Base-by-base conservation (phyloP, 2,797 vertebrate species). In the Myotis findleyi region DNA sequence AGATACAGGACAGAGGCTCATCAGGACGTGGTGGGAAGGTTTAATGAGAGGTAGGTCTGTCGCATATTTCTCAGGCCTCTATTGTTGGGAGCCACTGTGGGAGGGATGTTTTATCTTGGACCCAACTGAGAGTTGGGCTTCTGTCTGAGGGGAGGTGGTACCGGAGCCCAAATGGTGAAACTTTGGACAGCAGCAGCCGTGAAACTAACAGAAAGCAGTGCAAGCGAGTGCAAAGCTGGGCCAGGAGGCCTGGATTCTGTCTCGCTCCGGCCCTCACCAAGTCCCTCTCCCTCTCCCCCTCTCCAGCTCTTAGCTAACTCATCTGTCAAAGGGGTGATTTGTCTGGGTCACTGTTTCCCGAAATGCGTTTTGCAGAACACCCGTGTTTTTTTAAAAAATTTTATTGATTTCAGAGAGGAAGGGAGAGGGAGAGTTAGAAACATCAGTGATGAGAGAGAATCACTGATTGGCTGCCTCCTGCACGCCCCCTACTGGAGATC, bases 1-100 rank as follows among this genome's bases (percentile, higher is more conserved):
- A 99, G 99, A 4, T 99, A 99, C 94, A 99, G 99, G 90, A 99
- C 99, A 0, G 99, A 99, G 97, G 99, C 99, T 5, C 99, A 99
- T 97, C 99, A 99, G 98, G 99, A 99, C 0, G 99, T 99, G 84
- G 98, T 99, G 38, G 99, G 99, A 93, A 98, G 99, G 79, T 99
- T 99, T 97, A 99, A 99, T 21, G 99, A 99, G 98, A 99, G 99
- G 99, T 99, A 30, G 11, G 97, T 47, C 69, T 0, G 16, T 21
- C 20, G 30, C 33, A 27, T 30, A 0, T 38, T 79, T 3, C 57
- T 84, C 25, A 18, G 84, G 68, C 53, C 71, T 88, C 44, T 11
- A 0, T 66, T 77, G 23, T 66, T 66, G 25, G 30, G 30, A n/a
- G 41, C n/a, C 14, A 21, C 7, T 6, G 23, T 11, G 77, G 55